Evolutionary conservation across 1,140 invertebrate genomes (phyloP), one percentile per base, ranked within the genome.

Genomic region (Anagrus nilaparvatae): DNA sequence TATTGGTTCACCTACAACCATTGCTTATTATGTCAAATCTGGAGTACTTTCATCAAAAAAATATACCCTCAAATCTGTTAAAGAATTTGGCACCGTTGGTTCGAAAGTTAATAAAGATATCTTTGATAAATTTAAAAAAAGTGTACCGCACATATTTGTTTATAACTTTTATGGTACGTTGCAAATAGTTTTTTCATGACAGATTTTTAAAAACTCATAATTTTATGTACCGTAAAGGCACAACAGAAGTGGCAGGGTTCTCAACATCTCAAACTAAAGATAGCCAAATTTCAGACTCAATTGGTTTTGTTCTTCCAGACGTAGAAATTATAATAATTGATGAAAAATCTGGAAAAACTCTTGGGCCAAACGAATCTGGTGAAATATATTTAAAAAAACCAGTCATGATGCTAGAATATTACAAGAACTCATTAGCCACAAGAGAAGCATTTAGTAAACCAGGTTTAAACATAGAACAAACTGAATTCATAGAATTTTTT

Each of bases 381-480:
- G 61, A 72, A 53, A 47, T 71, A 18, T 56, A 50, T 17, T 32
- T 65, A 2, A 57, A 60, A 39, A 43, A 51, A 4, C 42, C 52
- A 0, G n/a, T n/a, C n/a, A 51, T 56, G 12, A 63, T 66, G 56
- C 35, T 48, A 12, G 57, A 59, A 4, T 74, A 72, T 49, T 66
- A 69, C 19, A 63, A 59, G 3, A 65, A 72, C 47, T 55, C 62
- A 3, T 55, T 71, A 41, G 72, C 72, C 13, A 79, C 76, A 0
- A 59, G 56, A 5, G 63, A 69, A 18, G n/a, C n/a, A n/a, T n/a
- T n/a, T n/a, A n/a, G n/a, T n/a, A n/a, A n/a, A n/a, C n/a, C n/a
- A n/a, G n/a, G n/a, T n/a, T n/a, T n/a, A n/a, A n/a, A n/a, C n/a
- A n/a, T n/a, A n/a, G n/a, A n/a, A n/a, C n/a, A n/a, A n/a, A n/a